Evolutionary conservation across 2,113 vertebrate genomes (phyloP).

Genomic region (Perca schrenkii): DNA sequence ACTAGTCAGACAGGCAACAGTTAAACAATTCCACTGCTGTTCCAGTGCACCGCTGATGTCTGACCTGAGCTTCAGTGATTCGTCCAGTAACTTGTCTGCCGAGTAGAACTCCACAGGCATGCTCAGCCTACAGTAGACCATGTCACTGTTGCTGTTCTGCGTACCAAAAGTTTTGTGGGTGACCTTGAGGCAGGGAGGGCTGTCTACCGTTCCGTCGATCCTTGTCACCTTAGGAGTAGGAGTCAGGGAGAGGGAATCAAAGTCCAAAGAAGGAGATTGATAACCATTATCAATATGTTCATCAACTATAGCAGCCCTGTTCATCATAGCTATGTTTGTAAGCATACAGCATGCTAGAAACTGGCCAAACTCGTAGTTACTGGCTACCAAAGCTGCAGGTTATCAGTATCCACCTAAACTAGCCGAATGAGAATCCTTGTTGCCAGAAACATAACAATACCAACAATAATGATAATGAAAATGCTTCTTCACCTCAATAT

Average conservation of each 20-base stretch:
- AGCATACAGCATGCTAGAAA: not conserved
- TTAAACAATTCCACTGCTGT: not conserved
- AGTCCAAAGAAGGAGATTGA: not conserved
- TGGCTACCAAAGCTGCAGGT: not conserved
- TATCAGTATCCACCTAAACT: not conserved
- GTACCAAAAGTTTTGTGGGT: conserved; percentile 97
- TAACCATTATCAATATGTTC: not conserved
- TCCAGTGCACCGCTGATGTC: not conserved
- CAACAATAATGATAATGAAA: not conserved
- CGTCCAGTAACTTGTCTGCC: conserved; percentile 78
- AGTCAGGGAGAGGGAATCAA: not conserved
- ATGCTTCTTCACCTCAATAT: conserved; percentile 89
- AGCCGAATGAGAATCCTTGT: not conserved
- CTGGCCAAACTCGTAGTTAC: not conserved
- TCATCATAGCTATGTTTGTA: not conserved
- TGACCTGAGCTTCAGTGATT: conserved; percentile 80
- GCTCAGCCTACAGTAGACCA: conserved; percentile 95
- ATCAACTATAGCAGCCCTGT: not conserved
- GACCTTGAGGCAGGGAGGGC: conserved; percentile 95
- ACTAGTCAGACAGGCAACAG: not conserved
- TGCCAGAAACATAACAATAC: not conserved
- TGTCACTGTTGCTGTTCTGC: conserved; percentile 92
- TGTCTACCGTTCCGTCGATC: conserved; percentile 95
- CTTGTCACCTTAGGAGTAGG: conserved; percentile 87
- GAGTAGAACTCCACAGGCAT: conserved; percentile 95